Conservation (phyloP, 1,140 invertebrate species). For the Gonatopus flavifemur region DNA sequence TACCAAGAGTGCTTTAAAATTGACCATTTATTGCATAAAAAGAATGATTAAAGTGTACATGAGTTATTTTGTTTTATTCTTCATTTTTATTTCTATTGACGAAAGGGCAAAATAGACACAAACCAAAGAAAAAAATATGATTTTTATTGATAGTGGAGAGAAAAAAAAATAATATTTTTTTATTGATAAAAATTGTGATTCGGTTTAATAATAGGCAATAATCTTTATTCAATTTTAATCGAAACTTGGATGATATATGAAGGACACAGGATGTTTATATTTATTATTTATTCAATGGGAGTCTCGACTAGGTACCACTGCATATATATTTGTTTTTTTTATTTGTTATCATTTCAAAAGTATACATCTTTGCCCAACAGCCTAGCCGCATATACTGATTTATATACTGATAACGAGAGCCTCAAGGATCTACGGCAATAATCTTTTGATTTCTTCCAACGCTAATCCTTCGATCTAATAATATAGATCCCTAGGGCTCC, state of each 20-base stretch:
- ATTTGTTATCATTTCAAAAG: conserved; percentile 38
- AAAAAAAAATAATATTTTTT: too few relatives aligned
- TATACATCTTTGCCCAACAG: conserved; percentile 41
- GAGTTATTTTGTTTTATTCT: conserved; percentile 18
- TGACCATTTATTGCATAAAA: conserved; percentile 51
- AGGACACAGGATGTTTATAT: conserved; percentile 49
- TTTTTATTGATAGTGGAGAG: too few relatives aligned
- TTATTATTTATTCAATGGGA: conserved; percentile 45
- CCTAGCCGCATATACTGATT: conserved; percentile 29
- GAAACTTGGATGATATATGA: conserved; percentile 41
- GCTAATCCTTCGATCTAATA: too few relatives aligned
- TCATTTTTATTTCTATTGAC: conserved; percentile 19
- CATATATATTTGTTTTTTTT: conserved; percentile 29
- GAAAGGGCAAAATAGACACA: conserved; percentile 39
- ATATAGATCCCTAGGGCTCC: not conserved
- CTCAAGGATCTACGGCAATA: conserved; percentile 36
- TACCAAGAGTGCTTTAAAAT: conserved; percentile 40
- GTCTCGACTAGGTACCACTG: conserved; percentile 43
- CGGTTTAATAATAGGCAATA: too few relatives aligned
- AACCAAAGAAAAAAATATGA: too few relatives aligned
- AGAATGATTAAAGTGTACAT: conserved; percentile 43
- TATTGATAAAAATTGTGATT: too few relatives aligned
- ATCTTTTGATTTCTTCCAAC: too few relatives aligned
- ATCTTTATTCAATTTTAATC: conserved; percentile 40
- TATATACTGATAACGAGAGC: conserved; percentile 28